Base-by-base conservation (phyloP, 2,888 invertebrate genomes). In the Eucera pruinosa region DNA sequence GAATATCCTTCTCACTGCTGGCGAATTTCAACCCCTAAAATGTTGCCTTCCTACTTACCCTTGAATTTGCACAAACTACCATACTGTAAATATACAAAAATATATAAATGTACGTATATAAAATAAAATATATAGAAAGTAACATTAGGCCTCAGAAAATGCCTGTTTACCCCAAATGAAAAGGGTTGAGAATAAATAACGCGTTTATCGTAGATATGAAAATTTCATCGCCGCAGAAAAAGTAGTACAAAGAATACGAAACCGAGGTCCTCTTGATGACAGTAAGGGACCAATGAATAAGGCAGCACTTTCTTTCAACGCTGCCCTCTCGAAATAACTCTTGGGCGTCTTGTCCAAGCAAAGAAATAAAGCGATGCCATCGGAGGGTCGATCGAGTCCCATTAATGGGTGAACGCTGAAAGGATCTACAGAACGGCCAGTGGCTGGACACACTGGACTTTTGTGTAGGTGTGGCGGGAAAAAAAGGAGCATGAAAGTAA, bases 301-400 rank as follows among this genome's bases (percentile, higher is more conserved):
- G 66, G 67, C 67, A 83, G 74, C 71, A 77, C 80, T 80, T 78
- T 78, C 76, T 83, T 80, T 80, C 75, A 66, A 45, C 68, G 67
- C 54, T 78, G 75, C 71, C 74, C 78, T 67, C 80, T 79, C 75
- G 65, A 81, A 83, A 81, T 73, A 79, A 78, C 79, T 74, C 64
- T 60, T 67, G 58, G 70, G 76, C 81, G 84, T 85, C 85, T 81
- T 86, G 80, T 71, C 78, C 83, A 75, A 71, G 83, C 74, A 78
- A 71, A 79, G 76, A 87, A 84, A 86, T 83, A 86, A 84, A 87
- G 81, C 73, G 80, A 76, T 78, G 76, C 70, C 61, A 58, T 60
- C 58, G 41, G 68, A 81, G 81, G 84, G 82, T 86, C 87, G 86
- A 89, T 90, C 88, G 87, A 83, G 86, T 85, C 85, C 86, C 82